phyloP scores from a whole-genome alignment of 2,888 invertebrate species.

The Nineta flava region DNA sequence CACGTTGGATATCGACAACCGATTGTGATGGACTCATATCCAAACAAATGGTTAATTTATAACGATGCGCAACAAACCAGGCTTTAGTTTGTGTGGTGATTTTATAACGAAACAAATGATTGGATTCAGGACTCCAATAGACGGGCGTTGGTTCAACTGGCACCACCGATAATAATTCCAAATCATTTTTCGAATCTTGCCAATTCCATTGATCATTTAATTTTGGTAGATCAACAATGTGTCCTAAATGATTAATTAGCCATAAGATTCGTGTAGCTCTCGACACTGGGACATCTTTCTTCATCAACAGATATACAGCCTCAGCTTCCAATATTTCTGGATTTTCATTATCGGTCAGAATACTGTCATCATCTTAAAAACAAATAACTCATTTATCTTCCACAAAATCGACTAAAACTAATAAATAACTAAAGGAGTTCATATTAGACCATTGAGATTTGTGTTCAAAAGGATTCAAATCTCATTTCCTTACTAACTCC shows the following conservation, averaged over 20 bases:
- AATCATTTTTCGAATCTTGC: conserved; percentile 29
- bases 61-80: conserved; percentile 51
- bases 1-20: conserved; percentile 45
- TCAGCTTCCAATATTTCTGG: conserved; percentile 36
- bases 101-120: conserved; percentile 31
- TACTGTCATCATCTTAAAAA: neutral
- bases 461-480: too few relatives aligned
- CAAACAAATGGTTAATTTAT: conserved; percentile 56
- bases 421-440: too few relatives aligned
- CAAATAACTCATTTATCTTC: too few relatives aligned
- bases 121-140: conserved; percentile 30
- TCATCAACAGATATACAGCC: conserved; percentile 49
- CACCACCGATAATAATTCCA: conserved; percentile 46
- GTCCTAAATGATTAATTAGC: conserved; percentile 52
- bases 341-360: neutral
- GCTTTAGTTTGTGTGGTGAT: conserved; percentile 40
- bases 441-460: too few relatives aligned
- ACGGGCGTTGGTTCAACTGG: conserved; percentile 31
- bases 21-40: conserved; percentile 65
- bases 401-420: too few relatives aligned
- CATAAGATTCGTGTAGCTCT: conserved; percentile 57
- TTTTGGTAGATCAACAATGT: conserved; percentile 32
- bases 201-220: conserved; percentile 18
- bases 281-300: conserved; percentile 52
- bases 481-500: too few relatives aligned